Base-by-base conservation (phyloP, 2,797 vertebrate genomes). In the Lophotriccus pileatus region DNA sequence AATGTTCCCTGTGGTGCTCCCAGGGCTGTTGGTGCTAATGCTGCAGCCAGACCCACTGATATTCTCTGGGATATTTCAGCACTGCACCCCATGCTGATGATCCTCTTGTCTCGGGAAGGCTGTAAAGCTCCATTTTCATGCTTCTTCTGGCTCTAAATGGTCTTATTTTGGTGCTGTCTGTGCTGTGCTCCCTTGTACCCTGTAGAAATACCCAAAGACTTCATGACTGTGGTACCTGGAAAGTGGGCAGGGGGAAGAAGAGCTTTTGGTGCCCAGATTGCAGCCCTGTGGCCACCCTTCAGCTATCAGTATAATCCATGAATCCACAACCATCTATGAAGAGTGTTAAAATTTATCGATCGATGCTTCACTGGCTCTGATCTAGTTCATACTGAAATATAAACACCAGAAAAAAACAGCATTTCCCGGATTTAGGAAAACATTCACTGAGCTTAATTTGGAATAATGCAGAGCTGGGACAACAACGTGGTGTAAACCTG, bases 1-100 rank as follows among this genome's bases (percentile, higher is more conserved):
- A 17, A 28, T 2, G 14, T 14, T 59, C 27, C 25, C 36, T 0
- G 0, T 9, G 63, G 9, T 28, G 17, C 4, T 81, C 23, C 60
- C 69, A 32, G 52, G 36, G 27, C 23, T 34, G 34, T 10, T 21
- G 6, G 20, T 16, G 10, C 34, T n/a, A 22, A 20, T 0, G 1
- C 14, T 41, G 63, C 44, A 37, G 46, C 62, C 41, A 43, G 62
- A 14, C 14, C 49, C 28, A 12, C 11, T 3, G 1, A 3, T 4
- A 2, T 2, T 5, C 49, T 15, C 15, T 18, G 7, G 55, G 28
- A 37, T 78, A 14, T 39, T 32, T n/a, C 66, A 62, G 49, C 30
- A 4, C 23, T 43, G 34, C 47, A 11, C 8, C 60, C 25, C 5
- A 8, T 27, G 44, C 37, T 63, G 44, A 37, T 28, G 10, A 25